Percentiles rank a stretch among this genome's conserved stretches.
Conservation (phyloP, 2,797 vertebrate species). For the Xiphophorus birchmanni region DNA sequence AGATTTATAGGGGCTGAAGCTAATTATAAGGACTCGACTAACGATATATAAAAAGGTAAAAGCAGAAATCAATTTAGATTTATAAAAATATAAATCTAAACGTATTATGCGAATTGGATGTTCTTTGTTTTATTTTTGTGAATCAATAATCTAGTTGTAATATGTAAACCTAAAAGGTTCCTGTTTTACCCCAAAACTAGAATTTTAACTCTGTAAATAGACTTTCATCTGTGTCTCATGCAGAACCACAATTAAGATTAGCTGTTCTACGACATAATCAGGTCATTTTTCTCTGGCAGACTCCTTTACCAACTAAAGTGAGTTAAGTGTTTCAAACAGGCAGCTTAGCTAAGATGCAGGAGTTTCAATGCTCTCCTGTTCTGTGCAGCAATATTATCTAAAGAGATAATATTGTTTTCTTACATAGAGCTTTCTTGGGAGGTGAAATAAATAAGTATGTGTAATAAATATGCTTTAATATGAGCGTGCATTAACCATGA, state of each 20-base stretch:
- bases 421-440: not conserved
- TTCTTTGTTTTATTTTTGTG: constrained; percentile 67
- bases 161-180: constrained; percentile 31
- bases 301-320: not conserved
- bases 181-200: not conserved
- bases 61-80: constrained; percentile 50
- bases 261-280: not conserved
- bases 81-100: constrained; percentile 22
- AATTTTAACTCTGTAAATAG: constrained; percentile 8
- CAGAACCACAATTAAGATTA: constrained; percentile 18
- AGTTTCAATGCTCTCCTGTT: not conserved
- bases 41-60: constrained; percentile 27
- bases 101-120: constrained; percentile 60
- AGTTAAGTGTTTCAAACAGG: not conserved
- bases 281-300: constrained; percentile 9
- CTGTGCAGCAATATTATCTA: not conserved
- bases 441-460: not conserved
- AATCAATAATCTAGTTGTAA: constrained; percentile 51
- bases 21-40: constrained; percentile 60
- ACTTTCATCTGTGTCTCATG: constrained; percentile 13
- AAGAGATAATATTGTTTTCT: not conserved
- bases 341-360: not conserved
- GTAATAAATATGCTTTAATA: not conserved
- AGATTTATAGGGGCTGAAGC: constrained; percentile 71
- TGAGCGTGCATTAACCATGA: not conserved